Evolutionary conservation across 2,113 vertebrate species (phyloP).

Genomic region (Gymnocephalus cernua): DNA sequence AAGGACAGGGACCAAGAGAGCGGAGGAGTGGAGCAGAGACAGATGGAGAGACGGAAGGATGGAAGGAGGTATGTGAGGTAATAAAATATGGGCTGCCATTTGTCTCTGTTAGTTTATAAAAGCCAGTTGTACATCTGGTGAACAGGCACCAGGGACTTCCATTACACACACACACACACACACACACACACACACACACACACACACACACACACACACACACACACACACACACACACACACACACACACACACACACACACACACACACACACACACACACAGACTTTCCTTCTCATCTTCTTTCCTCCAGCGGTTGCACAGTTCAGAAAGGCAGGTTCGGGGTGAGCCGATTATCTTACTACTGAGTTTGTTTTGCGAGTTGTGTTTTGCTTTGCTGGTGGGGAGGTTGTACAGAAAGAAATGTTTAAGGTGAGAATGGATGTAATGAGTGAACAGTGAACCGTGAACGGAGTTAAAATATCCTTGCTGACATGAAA

Average conservation of each 20-base stretch:
- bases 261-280: slow-evolving; percentile 8
- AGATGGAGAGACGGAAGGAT: slow-evolving; percentile 48
- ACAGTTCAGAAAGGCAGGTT: too few species aligned
- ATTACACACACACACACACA: slow-evolving; percentile 83
- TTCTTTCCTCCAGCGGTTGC: background rate
- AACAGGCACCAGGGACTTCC: slow-evolving; percentile 84
- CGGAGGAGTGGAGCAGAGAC: background rate
- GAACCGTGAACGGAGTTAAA: too few species aligned
- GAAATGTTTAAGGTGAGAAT: too few species aligned
- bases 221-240: slow-evolving; percentile 15
- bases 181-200: slow-evolving; percentile 29
- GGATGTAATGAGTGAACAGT: too few species aligned
- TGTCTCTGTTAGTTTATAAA: slow-evolving; percentile 93
- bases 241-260: slow-evolving; percentile 82
- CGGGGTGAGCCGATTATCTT: too few species aligned
- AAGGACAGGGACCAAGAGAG: background rate
- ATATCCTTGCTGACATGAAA: too few species aligned
- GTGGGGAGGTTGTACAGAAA: too few species aligned
- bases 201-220: slow-evolving; percentile 38
- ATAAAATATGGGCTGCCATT: slow-evolving; percentile 84
- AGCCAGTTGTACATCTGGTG: slow-evolving; percentile 88
- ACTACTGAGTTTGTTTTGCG: too few species aligned
- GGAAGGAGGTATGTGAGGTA: slow-evolving; percentile 61
- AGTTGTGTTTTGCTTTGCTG: too few species aligned
- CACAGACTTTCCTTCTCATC: background rate